Evolutionary conservation across 2,113 vertebrate genomes (phyloP).

Genomic region (Caloenas nicobarica): DNA sequence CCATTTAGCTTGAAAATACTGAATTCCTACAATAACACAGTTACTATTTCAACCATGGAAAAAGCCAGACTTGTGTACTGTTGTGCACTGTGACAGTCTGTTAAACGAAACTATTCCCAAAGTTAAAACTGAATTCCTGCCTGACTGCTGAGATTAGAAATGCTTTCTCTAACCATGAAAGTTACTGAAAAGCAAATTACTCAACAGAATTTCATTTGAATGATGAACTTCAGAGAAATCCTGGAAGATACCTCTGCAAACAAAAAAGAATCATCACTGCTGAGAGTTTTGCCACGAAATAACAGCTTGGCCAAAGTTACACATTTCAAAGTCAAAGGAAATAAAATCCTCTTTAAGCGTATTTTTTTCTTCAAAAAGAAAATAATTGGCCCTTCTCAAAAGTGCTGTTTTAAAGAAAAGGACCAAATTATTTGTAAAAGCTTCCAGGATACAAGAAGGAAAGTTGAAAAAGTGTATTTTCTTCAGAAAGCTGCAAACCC

Average conservation of each 20-base stretch:
- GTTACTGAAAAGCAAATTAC: neutral
- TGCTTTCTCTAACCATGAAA: neutral
- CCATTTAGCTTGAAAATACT: neutral
- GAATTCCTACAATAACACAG: neutral
- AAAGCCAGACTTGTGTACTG: neutral
- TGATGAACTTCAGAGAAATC: neutral
- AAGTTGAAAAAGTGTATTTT: neutral
- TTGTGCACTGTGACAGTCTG: neutral
- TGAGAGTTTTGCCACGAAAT: neutral
- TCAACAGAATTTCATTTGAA: neutral
- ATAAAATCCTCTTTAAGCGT: neutral
- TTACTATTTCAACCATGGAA: neutral
- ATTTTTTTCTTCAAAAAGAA: neutral
- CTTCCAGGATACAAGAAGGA: neutral
- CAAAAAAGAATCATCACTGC: fast-evolving
- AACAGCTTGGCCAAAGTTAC: neutral
- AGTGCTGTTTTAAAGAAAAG: neutral
- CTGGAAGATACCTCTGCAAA: neutral
- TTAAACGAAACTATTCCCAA: neutral
- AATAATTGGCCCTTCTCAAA: neutral
- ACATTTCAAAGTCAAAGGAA: neutral
- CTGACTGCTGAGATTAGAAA: neutral
- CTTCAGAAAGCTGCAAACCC: neutral
- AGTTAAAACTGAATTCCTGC: neutral
- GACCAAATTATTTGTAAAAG: neutral